Evolutionary conservation across 2,113 vertebrate species (phyloP).

Genomic region (Girardinichthys multiradiatus): DNA sequence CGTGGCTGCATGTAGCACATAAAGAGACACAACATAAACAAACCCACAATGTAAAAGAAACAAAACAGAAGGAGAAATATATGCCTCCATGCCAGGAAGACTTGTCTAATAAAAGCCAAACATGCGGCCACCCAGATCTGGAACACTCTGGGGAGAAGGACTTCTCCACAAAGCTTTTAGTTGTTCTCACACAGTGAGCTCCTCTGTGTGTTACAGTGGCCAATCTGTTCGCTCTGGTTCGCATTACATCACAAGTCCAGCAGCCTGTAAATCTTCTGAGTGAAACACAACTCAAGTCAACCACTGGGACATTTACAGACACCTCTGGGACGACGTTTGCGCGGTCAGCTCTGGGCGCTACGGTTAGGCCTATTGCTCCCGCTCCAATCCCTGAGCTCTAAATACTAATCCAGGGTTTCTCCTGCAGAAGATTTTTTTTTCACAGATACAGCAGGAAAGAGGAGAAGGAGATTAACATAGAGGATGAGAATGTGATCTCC

Average conservation of each 20-base stretch:
- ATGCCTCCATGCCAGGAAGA: slow-evolving; percentile 8
- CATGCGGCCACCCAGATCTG: slow-evolving; percentile 31
- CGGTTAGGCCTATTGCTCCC: slow-evolving; percentile 20
- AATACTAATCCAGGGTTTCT: slow-evolving; percentile 27
- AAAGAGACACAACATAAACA: background rate
- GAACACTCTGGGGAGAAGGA: slow-evolving; percentile 40
- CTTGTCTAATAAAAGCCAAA: slow-evolving; percentile 52
- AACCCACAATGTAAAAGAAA: slow-evolving; percentile 8
- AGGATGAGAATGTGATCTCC: slow-evolving; percentile 62
- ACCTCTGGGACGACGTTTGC: slow-evolving; percentile 58
- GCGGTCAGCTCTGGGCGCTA: slow-evolving; percentile 27
- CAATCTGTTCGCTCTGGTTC: slow-evolving; percentile 63
- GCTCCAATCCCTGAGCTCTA: slow-evolving; percentile 21
- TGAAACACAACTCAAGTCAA: slow-evolving; percentile 63
- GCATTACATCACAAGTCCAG: slow-evolving; percentile 70
- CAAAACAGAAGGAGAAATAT: slow-evolving; percentile 14
- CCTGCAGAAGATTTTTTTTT: slow-evolving; percentile 24
- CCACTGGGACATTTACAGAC: slow-evolving; percentile 57
- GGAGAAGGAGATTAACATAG: slow-evolving; percentile 67
- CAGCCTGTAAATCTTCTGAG: slow-evolving; percentile 62
- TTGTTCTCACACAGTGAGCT: slow-evolving; percentile 47
- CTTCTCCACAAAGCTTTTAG: slow-evolving; percentile 61
- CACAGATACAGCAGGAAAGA: slow-evolving; percentile 50
- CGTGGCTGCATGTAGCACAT: background rate
- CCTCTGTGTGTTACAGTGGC: slow-evolving; percentile 36